phyloP scores from a whole-genome alignment of 2,888 invertebrate species.

The Oegoconia quadripuncta region DNA sequence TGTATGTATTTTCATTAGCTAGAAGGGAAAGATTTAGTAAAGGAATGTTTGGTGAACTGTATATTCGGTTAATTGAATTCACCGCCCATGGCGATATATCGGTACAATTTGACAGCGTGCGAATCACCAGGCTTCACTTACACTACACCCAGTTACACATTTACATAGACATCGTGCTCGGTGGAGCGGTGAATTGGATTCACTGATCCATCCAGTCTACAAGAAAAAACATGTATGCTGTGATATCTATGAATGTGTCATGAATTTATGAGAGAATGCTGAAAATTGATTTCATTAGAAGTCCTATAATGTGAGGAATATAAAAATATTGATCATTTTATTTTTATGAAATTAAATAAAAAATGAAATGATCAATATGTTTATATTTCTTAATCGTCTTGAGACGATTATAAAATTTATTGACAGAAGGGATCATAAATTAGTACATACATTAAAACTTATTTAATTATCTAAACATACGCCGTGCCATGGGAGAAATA shows the following conservation, averaged over 20 bases:
- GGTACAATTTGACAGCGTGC: constrained; percentile 5
- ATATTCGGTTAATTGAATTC: neutral
- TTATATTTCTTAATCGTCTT: no score
- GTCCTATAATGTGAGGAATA: neutral
- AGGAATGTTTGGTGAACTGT: no score
- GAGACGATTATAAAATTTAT: no score
- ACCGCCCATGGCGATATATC: constrained; percentile 4
- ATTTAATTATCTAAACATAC: no score
- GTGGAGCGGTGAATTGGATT: constrained; percentile 22
- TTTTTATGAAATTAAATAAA: no score
- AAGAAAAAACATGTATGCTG: constrained; percentile 4
- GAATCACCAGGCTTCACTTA: constrained; percentile 6
- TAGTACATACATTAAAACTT: no score
- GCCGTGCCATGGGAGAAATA: no score
- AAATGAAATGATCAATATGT: no score
- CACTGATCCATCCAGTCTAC: constrained; percentile 13
- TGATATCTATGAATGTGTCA: constrained; percentile 6
- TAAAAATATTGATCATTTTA: no score
- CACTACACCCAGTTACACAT: constrained; percentile 13
- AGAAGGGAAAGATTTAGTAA: no score
- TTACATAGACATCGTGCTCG: constrained; percentile 21
- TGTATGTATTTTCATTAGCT: no score
- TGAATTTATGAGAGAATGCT: constrained; percentile 6
- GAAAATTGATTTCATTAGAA: constrained; percentile 4
- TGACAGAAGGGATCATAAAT: no score